Percentiles rank a stretch among this genome's conserved stretches.
These are phyloP conservation scores for Macquaria ambigua DNA, from an alignment of 2,113 vertebrate genomes.

Conservation along the genomic window DNA sequence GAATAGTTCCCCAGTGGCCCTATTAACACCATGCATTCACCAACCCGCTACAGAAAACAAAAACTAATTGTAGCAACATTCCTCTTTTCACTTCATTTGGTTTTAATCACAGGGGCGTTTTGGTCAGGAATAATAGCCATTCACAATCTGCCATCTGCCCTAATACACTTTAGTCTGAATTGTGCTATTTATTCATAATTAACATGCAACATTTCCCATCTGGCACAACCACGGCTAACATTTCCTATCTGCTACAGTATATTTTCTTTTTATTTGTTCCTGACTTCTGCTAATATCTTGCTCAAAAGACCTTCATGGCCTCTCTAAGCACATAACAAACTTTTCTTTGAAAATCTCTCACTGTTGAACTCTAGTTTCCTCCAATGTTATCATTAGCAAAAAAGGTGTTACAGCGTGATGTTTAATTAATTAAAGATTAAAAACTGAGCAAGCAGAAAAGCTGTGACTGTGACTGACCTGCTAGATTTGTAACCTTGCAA, in stretches of 20 bases:
- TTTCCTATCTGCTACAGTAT: conserved; percentile 33
- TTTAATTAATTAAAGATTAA: background rate
- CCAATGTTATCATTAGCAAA: background rate
- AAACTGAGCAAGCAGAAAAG: background rate
- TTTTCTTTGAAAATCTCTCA: background rate
- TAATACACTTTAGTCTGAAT: conserved; percentile 16
- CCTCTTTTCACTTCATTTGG: conserved; percentile 11
- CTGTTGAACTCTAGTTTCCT: background rate
- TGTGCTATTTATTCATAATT: conserved; percentile 29
- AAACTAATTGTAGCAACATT: conserved; percentile 7
- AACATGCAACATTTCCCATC: conserved; percentile 22
- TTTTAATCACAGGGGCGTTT: conserved; percentile 23
- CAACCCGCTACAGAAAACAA: conserved; percentile 1
- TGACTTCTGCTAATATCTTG: background rate
- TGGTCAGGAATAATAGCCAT: conserved; percentile 8
- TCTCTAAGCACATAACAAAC: background rate
- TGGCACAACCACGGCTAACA: background rate
- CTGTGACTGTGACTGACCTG: background rate
- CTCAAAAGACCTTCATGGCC: background rate
- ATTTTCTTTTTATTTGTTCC: background rate
- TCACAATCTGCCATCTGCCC: conserved; percentile 25
- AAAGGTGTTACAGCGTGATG: background rate
- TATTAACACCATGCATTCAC: background rate
- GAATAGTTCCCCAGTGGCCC: background rate
- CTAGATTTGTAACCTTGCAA: background rate